These are phyloP conservation scores for Andrena chrysosceles DNA, from an alignment of 2,888 invertebrate species.

Conservation along the genomic window DNA sequence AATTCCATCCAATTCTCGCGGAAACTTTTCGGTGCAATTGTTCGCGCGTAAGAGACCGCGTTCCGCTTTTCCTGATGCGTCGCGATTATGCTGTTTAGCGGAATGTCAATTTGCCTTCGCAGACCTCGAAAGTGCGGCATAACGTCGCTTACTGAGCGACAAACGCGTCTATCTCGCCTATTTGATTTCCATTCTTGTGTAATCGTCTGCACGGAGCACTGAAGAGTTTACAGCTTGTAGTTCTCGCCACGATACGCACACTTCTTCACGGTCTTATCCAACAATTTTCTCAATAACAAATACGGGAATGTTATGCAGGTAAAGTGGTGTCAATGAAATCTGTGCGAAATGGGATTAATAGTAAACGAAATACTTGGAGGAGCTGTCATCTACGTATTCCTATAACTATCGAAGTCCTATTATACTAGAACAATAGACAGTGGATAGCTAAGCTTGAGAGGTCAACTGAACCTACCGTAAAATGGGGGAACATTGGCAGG, in stretches of 20 bases:
- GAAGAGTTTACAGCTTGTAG: neutral
- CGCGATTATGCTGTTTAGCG: slow-evolving; percentile 18
- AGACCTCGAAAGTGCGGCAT: neutral
- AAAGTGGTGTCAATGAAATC: too few species aligned
- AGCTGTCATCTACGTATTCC: too few species aligned
- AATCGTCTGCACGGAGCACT: neutral
- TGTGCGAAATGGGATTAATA: too few species aligned
- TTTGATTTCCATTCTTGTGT: neutral
- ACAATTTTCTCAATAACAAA: too few species aligned
- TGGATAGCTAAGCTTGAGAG: too few species aligned
- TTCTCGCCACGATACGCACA: neutral
- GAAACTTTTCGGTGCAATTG: slow-evolving; percentile 41
- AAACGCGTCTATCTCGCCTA: neutral
- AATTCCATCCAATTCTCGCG: slow-evolving; percentile 52
- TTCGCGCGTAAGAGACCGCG: slow-evolving; percentile 18
- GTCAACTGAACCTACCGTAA: too few species aligned
- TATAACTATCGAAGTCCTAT: too few species aligned
- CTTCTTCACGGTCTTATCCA: too few species aligned
- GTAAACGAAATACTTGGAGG: too few species aligned
- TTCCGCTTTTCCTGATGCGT: neutral
- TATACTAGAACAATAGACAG: too few species aligned
- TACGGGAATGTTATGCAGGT: too few species aligned
- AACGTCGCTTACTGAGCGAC: neutral
- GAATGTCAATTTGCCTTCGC: slow-evolving; percentile 4
- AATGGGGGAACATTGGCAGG: too few species aligned